A percentile compares a stretch with the other conserved stretches of the same genome.
phyloP scores from a whole-genome alignment of 1,140 invertebrate species.

The Samia ricini region DNA sequence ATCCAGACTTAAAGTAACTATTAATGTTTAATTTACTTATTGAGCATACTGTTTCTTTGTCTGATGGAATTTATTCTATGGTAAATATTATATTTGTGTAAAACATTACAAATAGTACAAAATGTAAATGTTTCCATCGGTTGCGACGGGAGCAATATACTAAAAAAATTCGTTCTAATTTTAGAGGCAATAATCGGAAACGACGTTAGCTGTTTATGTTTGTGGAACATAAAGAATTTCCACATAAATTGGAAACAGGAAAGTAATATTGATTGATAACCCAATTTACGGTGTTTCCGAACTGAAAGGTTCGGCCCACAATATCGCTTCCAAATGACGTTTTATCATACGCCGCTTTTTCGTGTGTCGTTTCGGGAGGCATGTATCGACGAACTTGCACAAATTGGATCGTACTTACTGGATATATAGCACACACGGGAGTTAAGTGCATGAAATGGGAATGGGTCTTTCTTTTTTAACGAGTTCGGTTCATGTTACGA shows the following conservation, averaged over 20 bases:
- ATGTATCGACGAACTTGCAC: conserved; percentile 27
- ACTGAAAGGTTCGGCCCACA: conserved; percentile 25
- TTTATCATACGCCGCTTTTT: conserved; percentile 41
- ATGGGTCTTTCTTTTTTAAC: not conserved
- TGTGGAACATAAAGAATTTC: conserved; percentile 33
- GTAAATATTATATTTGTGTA: too few relatives aligned
- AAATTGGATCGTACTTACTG: conserved; percentile 48
- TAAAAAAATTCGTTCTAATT: conserved; percentile 11
- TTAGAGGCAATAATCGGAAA: conserved; percentile 20
- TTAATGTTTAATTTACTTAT: too few relatives aligned
- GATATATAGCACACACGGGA: conserved; percentile 31
- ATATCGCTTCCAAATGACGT: conserved; percentile 31
- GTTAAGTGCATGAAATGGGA: conserved; percentile 17
- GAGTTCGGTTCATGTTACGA: not conserved
- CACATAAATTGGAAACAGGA: conserved; percentile 35
- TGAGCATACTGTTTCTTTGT: too few relatives aligned
- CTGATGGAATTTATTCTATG: too few relatives aligned
- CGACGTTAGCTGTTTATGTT: conserved; percentile 25
- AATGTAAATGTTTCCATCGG: too few relatives aligned
- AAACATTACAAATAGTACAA: too few relatives aligned
- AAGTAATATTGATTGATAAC: conserved; percentile 56
- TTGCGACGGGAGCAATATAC: not conserved
- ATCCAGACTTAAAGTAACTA: too few relatives aligned
- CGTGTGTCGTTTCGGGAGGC: conserved; percentile 29
- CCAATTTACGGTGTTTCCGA: conserved; percentile 40